Evolutionary conservation across 2,797 vertebrate genomes (phyloP).

Genomic region (Novumbra hubbsi): DNA sequence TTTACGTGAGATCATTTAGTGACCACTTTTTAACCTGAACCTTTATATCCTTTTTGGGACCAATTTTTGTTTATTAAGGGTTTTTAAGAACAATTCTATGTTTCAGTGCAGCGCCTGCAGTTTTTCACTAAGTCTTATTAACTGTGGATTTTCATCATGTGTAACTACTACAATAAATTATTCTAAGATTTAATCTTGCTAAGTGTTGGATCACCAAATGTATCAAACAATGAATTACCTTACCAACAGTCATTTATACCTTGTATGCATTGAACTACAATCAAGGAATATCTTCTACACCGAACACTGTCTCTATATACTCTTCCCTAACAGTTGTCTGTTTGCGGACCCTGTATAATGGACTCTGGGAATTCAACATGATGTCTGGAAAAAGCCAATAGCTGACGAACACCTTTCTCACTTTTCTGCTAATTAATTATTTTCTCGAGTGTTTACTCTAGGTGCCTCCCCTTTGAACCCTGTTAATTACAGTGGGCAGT

Average conservation of each 20-base stretch:
- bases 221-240: background rate
- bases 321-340: background rate
- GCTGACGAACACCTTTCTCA: constrained; percentile 43
- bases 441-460: constrained; percentile 50
- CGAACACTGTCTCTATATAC: background rate
- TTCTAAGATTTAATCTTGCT: constrained; percentile 54
- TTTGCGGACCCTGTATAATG: constrained; percentile 13
- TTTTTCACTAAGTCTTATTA: constrained; percentile 60
- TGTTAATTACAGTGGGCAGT: constrained; percentile 39
- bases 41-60: constrained; percentile 69
- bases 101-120: constrained; percentile 65
- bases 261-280: background rate
- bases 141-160: constrained; percentile 65
- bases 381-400: constrained; percentile 23
- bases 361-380: constrained; percentile 40
- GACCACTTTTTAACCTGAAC: constrained; percentile 69
- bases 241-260: background rate
- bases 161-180: constrained; percentile 75
- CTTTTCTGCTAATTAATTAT: constrained; percentile 63
- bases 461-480: constrained; percentile 40
- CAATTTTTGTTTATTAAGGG: constrained; percentile 59
- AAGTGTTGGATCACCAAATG: constrained; percentile 23
- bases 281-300: background rate
- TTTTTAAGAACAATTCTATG: constrained; percentile 71
- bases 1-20: constrained; percentile 53